phyloP scores from a whole-genome alignment of 2,797 vertebrate species.

The Pogoniulus pusillus region DNA sequence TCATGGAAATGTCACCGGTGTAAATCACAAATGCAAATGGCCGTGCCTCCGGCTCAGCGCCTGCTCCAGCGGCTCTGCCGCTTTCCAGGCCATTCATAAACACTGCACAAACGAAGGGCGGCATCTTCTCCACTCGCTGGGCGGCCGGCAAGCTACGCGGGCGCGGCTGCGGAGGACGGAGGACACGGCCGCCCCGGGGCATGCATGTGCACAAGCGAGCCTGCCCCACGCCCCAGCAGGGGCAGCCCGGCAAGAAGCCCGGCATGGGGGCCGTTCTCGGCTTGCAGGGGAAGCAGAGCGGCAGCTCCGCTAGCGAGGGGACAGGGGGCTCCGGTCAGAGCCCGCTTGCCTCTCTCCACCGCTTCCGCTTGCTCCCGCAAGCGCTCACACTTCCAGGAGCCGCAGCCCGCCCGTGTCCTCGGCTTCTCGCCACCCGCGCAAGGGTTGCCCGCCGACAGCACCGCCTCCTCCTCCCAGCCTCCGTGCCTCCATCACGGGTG shows the following conservation, averaged over 20 bases:
- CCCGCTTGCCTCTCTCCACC: background rate
- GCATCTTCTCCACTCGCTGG: background rate
- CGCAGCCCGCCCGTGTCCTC: background rate
- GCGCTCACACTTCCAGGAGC: background rate
- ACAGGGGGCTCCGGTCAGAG: too few species aligned
- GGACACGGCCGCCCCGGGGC: background rate
- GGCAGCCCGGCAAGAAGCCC: background rate
- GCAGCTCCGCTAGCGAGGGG: background rate
- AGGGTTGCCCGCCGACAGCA: background rate
- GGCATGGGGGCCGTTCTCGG: background rate
- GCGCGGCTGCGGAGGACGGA: background rate
- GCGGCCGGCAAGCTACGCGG: rapidly evolving
- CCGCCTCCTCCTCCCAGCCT: background rate
- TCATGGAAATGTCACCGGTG: background rate
- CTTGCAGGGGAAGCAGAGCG: background rate
- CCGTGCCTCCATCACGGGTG: background rate
- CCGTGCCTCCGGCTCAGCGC: background rate
- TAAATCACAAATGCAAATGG: background rate
- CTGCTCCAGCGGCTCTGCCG: background rate
- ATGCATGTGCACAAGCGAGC: background rate
- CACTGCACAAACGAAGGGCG: rapidly evolving
- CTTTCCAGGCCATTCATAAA: background rate
- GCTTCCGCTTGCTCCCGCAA: background rate
- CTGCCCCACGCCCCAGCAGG: background rate
- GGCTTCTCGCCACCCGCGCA: background rate